Percentiles rank a stretch among this genome's conserved stretches.
Conservation (phyloP, 37 sponge, comb jelly and placozoan genomes). For the Ephydatia muelleri region DNA sequence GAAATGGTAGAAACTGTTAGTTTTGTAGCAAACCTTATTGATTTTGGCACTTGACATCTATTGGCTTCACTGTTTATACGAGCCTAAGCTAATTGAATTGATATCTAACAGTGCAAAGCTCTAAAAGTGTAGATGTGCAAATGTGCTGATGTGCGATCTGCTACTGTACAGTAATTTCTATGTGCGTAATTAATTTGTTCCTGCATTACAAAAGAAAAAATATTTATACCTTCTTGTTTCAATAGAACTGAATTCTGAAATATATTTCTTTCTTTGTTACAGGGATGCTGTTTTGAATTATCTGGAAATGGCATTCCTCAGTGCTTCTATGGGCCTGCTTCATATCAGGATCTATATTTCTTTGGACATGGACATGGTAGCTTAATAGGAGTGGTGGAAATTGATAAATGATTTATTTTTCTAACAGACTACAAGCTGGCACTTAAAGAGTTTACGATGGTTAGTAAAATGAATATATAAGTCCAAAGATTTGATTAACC, state of each 20-base stretch:
- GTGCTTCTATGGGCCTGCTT: slow-evolving; percentile 48
- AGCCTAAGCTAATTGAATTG: too few species aligned
- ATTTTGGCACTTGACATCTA: too few species aligned
- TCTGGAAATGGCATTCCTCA: slow-evolving; percentile 7
- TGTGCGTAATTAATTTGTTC: neutral
- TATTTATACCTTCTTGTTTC: too few species aligned
- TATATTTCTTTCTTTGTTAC: neutral
- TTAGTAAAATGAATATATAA: neutral
- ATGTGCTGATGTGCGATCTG: too few species aligned
- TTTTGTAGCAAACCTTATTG: too few species aligned
- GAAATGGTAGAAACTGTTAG: too few species aligned
- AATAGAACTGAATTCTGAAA: neutral
- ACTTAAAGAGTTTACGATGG: slow-evolving; percentile 66
- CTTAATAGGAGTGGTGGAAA: neutral
- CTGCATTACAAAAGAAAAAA: too few species aligned
- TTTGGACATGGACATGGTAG: slow-evolving; percentile 79
- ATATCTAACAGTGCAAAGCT: too few species aligned
- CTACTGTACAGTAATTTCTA: too few species aligned
- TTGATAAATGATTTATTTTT: neutral
- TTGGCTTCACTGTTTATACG: too few species aligned
- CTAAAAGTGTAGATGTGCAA: too few species aligned
- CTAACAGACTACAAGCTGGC: slow-evolving; percentile 58
- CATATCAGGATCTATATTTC: slow-evolving; percentile 69
- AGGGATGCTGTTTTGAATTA: slow-evolving; percentile 64
- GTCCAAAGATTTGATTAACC: neutral